Conservation (phyloP, 2,797 vertebrate species). For the Platyrinchus mystaceus region DNA sequence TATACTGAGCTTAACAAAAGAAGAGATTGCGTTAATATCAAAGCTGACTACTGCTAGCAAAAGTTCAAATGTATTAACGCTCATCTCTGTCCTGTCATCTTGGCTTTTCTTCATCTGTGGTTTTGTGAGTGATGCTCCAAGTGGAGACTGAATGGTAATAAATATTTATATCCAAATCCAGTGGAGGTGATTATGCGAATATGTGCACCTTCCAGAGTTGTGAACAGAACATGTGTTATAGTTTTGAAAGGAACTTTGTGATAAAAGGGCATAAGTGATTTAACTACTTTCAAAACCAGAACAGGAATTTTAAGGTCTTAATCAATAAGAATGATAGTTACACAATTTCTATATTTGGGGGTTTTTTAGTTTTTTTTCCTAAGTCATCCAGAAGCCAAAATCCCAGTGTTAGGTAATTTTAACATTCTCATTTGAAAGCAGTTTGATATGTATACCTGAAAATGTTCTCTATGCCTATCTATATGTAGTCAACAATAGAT, state of each 20-base stretch:
- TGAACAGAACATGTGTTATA: neutral
- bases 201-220: neutral
- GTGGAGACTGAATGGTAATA: neutral
- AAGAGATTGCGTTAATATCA: constrained; percentile 16
- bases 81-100: constrained; percentile 30
- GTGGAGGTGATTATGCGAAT: neutral
- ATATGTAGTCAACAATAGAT: neutral
- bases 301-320: neutral
- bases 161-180: constrained; percentile 16
- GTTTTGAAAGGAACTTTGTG: neutral
- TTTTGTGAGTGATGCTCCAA: neutral
- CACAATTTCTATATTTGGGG: neutral
- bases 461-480: neutral
- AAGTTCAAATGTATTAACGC: constrained; percentile 26
- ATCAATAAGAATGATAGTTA: neutral
- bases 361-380: neutral
- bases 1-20: constrained; percentile 4
- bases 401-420: neutral
- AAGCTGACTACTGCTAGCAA: neutral
- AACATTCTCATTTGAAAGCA: neutral
- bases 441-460: neutral
- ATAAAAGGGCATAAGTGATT: neutral
- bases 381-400: neutral
- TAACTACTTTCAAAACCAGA: neutral
- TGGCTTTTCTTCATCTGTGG: neutral